Percentiles rank a stretch among this genome's conserved stretches.
phyloP scores from a whole-genome alignment of 53 echinoderm and acorn worm species.

The Antedon mediterranea region DNA sequence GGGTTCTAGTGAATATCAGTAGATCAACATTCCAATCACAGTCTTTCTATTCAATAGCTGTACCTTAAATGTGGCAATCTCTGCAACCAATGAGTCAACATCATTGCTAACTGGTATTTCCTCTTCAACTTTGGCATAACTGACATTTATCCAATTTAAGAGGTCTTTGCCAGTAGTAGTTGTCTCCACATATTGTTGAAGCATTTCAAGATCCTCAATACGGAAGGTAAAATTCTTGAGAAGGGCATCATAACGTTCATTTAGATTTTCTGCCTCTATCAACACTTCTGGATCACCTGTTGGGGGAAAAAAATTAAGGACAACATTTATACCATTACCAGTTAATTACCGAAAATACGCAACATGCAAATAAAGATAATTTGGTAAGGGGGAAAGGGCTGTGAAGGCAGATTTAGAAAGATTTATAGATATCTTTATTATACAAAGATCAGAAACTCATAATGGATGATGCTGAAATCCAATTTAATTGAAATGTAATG shows the following conservation, averaged over 20 bases:
- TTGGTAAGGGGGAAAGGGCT: too few relatives aligned
- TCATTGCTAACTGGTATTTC: conserved; percentile 52
- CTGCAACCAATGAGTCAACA: conserved; percentile 52
- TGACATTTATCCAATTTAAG: conserved; percentile 45
- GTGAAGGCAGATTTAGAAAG: too few relatives aligned
- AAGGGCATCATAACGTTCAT: conserved; percentile 59
- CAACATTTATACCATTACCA: too few relatives aligned
- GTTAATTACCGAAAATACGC: too few relatives aligned
- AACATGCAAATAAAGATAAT: too few relatives aligned
- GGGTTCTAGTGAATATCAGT: too few relatives aligned
- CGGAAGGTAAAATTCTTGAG: conserved; percentile 54
- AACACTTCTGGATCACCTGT: not conserved
- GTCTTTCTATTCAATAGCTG: not conserved
- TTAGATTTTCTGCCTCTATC: not conserved
- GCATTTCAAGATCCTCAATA: conserved; percentile 68
- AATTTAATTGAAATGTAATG: too few relatives aligned
- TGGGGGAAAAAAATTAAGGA: not conserved
- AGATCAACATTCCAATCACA: too few relatives aligned
- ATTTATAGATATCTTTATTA: too few relatives aligned
- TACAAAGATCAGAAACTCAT: too few relatives aligned
- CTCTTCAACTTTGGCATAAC: conserved; percentile 44
- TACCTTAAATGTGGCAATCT: conserved; percentile 70
- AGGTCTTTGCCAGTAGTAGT: conserved; percentile 44
- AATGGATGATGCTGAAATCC: too few relatives aligned
- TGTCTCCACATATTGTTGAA: conserved; percentile 42